Evolutionary conservation across 2,797 vertebrate genomes (phyloP).

Genomic region (Mormyrops attenuatus): DNA sequence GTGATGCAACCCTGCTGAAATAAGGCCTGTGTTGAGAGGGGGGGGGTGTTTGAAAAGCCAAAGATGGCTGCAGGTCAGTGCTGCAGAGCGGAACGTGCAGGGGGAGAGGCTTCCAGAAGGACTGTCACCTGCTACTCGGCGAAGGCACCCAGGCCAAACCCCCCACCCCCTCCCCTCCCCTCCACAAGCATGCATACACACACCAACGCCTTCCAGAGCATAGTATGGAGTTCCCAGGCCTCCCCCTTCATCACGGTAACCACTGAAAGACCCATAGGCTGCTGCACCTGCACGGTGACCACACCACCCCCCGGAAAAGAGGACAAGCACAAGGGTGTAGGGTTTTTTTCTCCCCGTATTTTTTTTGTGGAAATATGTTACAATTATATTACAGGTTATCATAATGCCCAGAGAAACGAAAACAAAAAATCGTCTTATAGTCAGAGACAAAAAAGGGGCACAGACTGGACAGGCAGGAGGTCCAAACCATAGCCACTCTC

Average conservation of each 20-base stretch:
- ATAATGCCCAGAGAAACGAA: slow-evolving; percentile 64
- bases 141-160: not conserved
- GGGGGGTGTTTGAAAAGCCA: not conserved
- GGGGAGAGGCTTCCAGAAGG: not conserved
- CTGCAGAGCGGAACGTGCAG: not conserved
- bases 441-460: slow-evolving; percentile 61
- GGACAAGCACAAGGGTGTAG: not conserved
- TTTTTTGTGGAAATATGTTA: slow-evolving; percentile 77
- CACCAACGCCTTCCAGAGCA: not conserved
- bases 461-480: slow-evolving; percentile 58
- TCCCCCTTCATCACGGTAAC: not conserved
- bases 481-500: slow-evolving; percentile 49
- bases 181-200: not conserved
- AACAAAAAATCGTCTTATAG: slow-evolving; percentile 24
- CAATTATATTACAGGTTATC: slow-evolving; percentile 70
- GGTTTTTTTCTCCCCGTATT: slow-evolving; percentile 34
- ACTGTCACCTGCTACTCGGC: not conserved
- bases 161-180: not conserved
- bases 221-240: not conserved
- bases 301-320: not conserved
- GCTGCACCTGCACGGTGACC: not conserved
- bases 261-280: not conserved
- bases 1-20: slow-evolving; percentile 4
- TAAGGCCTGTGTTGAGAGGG: not conserved
- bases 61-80: not conserved